These are phyloP conservation scores for Aphelenchoides bicaudatus DNA, from an alignment of 2,888 invertebrate species.

Conservation along the genomic window DNA sequence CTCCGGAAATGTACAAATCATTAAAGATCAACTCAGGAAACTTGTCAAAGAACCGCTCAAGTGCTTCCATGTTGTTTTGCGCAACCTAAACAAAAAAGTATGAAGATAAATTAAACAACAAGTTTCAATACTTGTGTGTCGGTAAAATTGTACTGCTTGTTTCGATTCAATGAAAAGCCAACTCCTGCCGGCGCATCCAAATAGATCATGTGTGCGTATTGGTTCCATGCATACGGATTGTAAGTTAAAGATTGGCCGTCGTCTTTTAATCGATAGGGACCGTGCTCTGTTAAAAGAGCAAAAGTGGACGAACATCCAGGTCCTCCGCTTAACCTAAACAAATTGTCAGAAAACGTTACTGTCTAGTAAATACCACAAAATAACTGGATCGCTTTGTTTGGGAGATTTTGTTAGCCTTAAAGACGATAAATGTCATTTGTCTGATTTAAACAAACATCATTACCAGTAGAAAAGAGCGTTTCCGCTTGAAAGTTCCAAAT, in stretches of 20 bases:
- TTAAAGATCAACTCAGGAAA: constrained; percentile 62
- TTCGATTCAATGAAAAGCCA: constrained; percentile 63
- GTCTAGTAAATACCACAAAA: constrained; percentile 62
- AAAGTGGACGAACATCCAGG: constrained; percentile 48
- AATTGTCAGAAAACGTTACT: constrained; percentile 53
- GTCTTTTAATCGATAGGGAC: constrained; percentile 58
- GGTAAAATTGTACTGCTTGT: constrained; percentile 36
- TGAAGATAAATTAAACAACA: constrained; percentile 4
- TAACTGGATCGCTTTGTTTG: constrained; percentile 59
- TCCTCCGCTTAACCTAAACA: constrained; percentile 29
- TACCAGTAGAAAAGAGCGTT: constrained; percentile 63
- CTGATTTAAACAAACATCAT: constrained; percentile 20
- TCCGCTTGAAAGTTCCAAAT: constrained; percentile 60
- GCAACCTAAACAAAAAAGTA: constrained; percentile 60
- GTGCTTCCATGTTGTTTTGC: constrained; percentile 62
- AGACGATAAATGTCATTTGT: constrained; percentile 59
- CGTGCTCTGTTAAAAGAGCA: constrained; percentile 49
- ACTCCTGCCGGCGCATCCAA: constrained; percentile 66
- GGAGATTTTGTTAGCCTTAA: not conserved
- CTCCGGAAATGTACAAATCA: constrained; percentile 64
- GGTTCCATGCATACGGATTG: constrained; percentile 60
- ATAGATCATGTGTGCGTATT: constrained; percentile 63
- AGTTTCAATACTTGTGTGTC: constrained; percentile 39
- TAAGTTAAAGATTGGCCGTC: constrained; percentile 43
- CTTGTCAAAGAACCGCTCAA: constrained; percentile 62